Evolutionary conservation across 2,113 vertebrate species (phyloP).

Genomic region (Peucedramus taeniatus): DNA sequence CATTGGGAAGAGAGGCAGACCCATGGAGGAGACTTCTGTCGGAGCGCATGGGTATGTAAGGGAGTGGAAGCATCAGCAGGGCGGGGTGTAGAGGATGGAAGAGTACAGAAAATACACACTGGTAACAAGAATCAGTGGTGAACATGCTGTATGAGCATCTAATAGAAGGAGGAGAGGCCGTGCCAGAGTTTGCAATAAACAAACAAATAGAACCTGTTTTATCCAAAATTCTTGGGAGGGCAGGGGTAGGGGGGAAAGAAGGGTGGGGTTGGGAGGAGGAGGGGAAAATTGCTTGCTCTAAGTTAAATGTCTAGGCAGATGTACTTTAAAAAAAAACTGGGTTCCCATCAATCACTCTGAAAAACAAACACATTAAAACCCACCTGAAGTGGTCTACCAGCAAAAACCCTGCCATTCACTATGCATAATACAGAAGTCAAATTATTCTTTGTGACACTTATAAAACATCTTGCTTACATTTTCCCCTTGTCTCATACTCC

Average conservation of each 20-base stretch:
- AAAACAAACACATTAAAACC: not conserved
- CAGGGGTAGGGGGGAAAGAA: fast-evolving
- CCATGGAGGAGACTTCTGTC: not conserved
- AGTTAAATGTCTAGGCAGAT: not conserved
- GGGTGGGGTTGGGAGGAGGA: not conserved
- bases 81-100: not conserved
- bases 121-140: not conserved
- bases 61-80: not conserved
- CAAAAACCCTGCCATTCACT: not conserved
- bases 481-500: not conserved
- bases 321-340: not conserved
- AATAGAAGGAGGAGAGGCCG: not conserved
- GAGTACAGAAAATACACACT: not conserved
- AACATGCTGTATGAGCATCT: fast-evolving
- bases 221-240: not conserved
- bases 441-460: not conserved
- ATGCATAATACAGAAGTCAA: not conserved
- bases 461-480: not conserved
- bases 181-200: not conserved
- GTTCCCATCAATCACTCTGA: not conserved
- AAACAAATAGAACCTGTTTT: not conserved
- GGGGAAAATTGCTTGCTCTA: not conserved
- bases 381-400: not conserved
- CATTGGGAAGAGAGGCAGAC: not conserved
- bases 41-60: fast-evolving